Conservation (phyloP, 2,113 vertebrate species). For the Melanostigma gelatinosum region DNA sequence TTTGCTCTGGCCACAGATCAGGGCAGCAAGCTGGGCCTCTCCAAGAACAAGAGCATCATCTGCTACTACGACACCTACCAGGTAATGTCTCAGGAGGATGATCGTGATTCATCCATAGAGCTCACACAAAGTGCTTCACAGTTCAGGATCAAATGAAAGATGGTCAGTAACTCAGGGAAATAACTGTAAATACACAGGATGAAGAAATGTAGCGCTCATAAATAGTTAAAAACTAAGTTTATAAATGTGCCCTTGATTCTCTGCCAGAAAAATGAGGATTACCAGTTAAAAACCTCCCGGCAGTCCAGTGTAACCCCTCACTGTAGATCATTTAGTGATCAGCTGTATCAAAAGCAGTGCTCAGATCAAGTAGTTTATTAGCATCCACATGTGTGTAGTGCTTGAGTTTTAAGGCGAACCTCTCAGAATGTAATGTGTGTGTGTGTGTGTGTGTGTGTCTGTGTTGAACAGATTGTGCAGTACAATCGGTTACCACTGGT, state of each 20-base stretch:
- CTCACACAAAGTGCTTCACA: neutral
- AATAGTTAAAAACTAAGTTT: neutral
- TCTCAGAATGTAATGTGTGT: neutral
- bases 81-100: conserved; percentile 74
- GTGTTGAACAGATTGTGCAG: conserved; percentile 88
- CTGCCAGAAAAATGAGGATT: no score
- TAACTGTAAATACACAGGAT: neutral
- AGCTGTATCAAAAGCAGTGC: no score
- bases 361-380: no score
- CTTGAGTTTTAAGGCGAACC: neutral
- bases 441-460: conserved; percentile 39
- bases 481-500: conserved; percentile 97
- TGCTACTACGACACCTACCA: conserved; percentile 98
- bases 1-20: conserved; percentile 98
- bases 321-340: no score
- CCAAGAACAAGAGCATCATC: conserved; percentile 99
- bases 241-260: neutral
- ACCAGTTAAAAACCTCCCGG: no score
- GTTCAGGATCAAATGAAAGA: neutral
- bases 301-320: no score
- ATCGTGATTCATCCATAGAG: neutral
- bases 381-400: neutral
- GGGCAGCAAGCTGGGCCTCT: conserved; percentile 97
- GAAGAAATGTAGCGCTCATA: neutral
- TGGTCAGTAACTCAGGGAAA: neutral